Base-by-base conservation (phyloP, 2,113 vertebrate species). In the Scolopax mira region DNA sequence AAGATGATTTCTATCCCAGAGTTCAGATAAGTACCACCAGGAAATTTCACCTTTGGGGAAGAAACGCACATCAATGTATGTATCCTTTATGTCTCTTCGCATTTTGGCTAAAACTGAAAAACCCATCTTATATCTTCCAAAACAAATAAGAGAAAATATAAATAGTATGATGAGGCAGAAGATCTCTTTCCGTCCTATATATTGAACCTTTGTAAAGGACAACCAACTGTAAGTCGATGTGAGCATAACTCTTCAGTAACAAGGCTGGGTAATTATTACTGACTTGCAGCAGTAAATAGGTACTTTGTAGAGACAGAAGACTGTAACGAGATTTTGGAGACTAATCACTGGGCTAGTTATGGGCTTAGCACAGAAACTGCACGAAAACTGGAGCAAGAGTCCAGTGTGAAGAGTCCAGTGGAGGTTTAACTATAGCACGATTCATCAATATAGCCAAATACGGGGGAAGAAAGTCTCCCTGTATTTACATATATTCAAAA, bases 11-110 rank as follows among this genome's bases (percentile, higher is more conserved):
- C 25, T 30, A 22, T 13, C 18, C 1, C 8, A 24, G 39, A 64
- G 30, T 24, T 74, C 31, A 25, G 39, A 10, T n/a, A n/a, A 24
- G 11, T 3, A 2, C 24, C 27, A 78, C 7, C 12, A 18, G 15
- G 58, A 61, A 7, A 42, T 66, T 58, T 54, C n/a, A 37, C 61
- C 54, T 3, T 49, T 48, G 9, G 22, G 6, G 42, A 52, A 77
- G 11, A 74, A 87, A 41, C 18, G 30, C 6, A 16, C 2, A 51
- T n/a, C 11, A 65, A 6, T 3, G 3, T 42, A 30, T 10, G 3
- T 51, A 66, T 27, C 6, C 28, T 51, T 30, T 33, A 54, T 0
- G 0, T 13, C 18, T 11, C 7, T 51, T 48, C 0, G 1, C 14
- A 28, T 67, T 88, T 64, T 30, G 24, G 27, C 39, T 31, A 23